These are phyloP conservation scores for Amphiura filiformis DNA, from an alignment of 35 echinoderm and acorn worm genomes.

Conservation along the genomic window DNA sequence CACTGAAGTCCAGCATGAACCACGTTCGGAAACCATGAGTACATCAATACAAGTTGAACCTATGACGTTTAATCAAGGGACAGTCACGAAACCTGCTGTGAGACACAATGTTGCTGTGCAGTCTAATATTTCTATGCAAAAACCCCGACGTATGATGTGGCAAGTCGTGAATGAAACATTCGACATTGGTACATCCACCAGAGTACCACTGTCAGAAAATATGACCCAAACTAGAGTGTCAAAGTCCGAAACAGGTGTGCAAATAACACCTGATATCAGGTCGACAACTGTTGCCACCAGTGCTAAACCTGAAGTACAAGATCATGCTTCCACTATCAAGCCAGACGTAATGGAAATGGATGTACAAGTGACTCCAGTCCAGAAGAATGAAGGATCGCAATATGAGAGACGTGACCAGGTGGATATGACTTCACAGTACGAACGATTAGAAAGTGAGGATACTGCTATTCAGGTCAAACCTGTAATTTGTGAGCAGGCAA, in stretches of 20 bases:
- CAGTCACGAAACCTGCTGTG: neutral
- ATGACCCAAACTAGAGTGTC: slow-evolving; percentile 11
- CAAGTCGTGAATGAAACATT: neutral
- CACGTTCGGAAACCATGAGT: slow-evolving; percentile 2
- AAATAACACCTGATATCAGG: slow-evolving; percentile 17
- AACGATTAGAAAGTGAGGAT: slow-evolving; percentile 25
- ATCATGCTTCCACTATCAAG: slow-evolving; percentile 16
- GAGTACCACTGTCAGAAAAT: neutral
- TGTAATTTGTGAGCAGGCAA: slow-evolving; percentile 37
- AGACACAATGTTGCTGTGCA: slow-evolving; percentile 24
- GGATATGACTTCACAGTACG: slow-evolving; percentile 41
- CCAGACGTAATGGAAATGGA: slow-evolving; percentile 21
- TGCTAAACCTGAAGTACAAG: slow-evolving; percentile 13
- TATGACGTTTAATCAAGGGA: slow-evolving; percentile 41
- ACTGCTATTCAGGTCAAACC: slow-evolving; percentile 54
- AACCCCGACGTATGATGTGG: neutral
- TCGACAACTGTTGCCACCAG: neutral
- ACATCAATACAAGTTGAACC: slow-evolving; percentile 30
- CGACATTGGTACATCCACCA: slow-evolving; percentile 8
- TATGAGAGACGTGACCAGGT: slow-evolving; percentile 11
- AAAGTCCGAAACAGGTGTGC: neutral
- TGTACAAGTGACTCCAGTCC: neutral
- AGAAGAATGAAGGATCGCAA: slow-evolving; percentile 27
- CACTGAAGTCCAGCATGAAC: slow-evolving; percentile 22
- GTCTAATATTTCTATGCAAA: slow-evolving; percentile 8